Base-by-base conservation (phyloP, 35 echinoderm and acorn worm genomes). In the Diadema setosum region DNA sequence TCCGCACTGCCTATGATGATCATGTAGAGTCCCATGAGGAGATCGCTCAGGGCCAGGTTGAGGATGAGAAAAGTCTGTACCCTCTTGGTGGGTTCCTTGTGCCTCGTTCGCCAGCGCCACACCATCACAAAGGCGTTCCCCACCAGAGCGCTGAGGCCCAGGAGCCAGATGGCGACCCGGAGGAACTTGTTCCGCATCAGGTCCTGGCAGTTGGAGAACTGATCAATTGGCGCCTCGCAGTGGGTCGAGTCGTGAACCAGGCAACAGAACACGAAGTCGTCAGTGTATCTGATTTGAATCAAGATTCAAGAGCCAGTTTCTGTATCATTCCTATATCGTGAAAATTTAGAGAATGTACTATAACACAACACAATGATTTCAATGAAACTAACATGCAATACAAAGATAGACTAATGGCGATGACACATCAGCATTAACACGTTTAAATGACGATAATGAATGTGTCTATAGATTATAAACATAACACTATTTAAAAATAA, bases 1-100 rank as follows among this genome's bases (percentile, higher is more conserved):
- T 99, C 96, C 41, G 92, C 96, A 11, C 80, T 85, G 17, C 92
- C 96, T 30, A 98, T 98, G 20, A 94, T 91, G 18, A 98, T 90
- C 92, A 98, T 94, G 39, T 98, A 98, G n/a, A 92, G 29, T 15
- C 96, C 96, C 96, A 98, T 94, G 31, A 94, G 39, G 46, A 94
- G 84, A 49, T 98, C 96, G 1, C 92, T 89, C 18, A 94, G 43
- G 4, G 92, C 96, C 12, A 98, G 92, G 46, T 98, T 98, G 0
- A 85, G 81, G 75, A 98, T 98, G 4, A 98, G 88, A 42, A 94
- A 94, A 3, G 96, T 94, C 63, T 98, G 96, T 9, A 98, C 92
- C 29, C 83, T 74, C 55, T 91, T 91, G 4, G 95, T 90, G 2
- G 90, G 90, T 80, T 96, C 94, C 17, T 85, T 70, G 7, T 98